Percentiles rank a stretch among this genome's conserved stretches.
Conservation (phyloP, 2,797 vertebrate genomes). For the Anguilla pacifica region DNA sequence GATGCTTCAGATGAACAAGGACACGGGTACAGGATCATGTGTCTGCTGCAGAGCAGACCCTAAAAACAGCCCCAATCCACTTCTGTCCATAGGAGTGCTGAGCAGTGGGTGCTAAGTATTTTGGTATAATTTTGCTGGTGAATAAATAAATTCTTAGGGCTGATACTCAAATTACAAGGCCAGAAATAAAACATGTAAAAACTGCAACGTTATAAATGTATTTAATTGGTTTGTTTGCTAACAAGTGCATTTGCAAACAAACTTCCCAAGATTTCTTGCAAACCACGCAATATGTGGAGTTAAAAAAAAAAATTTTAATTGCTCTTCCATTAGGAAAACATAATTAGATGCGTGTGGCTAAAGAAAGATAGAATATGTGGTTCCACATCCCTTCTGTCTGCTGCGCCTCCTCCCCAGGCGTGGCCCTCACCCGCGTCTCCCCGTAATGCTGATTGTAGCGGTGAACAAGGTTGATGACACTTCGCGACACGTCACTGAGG, state of each 20-base stretch:
- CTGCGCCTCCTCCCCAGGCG: background rate
- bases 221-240: too few species aligned
- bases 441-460: slow-evolving; percentile 81
- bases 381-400: background rate
- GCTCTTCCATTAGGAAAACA: background rate
- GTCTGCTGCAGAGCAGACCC: background rate
- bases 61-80: background rate
- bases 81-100: background rate
- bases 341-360: background rate
- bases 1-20: background rate
- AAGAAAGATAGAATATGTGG: background rate
- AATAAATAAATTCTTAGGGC: background rate
- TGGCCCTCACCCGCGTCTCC: slow-evolving; percentile 76
- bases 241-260: background rate
- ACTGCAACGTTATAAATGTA: background rate
- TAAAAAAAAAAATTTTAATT: background rate
- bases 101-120: background rate
- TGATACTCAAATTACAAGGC: background rate
- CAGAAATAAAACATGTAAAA: background rate
- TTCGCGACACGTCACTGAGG: slow-evolving; percentile 81
- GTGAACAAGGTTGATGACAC: slow-evolving; percentile 83
- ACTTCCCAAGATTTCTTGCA: background rate
- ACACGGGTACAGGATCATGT: background rate
- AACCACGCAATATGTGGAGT: background rate
- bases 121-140: background rate